phyloP scores from a whole-genome alignment of 2,888 invertebrate genomes.

The Drepanosiphum platanoidis region DNA sequence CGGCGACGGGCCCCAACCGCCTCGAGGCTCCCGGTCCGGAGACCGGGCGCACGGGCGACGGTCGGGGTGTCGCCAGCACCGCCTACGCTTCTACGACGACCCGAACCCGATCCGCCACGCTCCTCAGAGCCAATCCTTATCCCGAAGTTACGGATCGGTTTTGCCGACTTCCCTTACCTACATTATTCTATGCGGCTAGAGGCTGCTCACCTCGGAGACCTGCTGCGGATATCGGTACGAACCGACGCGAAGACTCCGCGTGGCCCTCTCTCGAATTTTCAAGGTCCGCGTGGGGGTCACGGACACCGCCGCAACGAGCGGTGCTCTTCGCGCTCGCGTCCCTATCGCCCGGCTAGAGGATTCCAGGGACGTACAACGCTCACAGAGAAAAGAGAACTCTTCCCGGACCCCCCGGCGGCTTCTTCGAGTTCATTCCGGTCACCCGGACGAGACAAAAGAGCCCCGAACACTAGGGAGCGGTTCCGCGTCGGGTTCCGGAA shows the following conservation, averaged over 20 bases:
- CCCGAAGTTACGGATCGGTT: constrained; percentile 75
- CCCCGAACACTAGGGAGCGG: too few relatives aligned
- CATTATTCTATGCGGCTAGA: constrained; percentile 76
- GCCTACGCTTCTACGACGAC: constrained; percentile 68
- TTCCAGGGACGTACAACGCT: too few relatives aligned
- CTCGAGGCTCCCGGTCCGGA: constrained; percentile 68
- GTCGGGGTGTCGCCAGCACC: constrained; percentile 73
- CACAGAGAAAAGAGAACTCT: too few relatives aligned
- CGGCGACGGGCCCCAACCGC: constrained; percentile 34
- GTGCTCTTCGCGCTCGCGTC: constrained; percentile 68
- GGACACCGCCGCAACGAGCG: constrained; percentile 69
- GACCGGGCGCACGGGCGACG: constrained; percentile 73
- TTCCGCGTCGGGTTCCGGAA: too few relatives aligned
- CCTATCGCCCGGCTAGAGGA: too few relatives aligned
- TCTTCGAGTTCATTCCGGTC: too few relatives aligned
- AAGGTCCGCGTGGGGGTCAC: constrained; percentile 68
- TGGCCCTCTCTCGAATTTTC: constrained; percentile 67
- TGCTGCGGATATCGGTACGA: constrained; percentile 80
- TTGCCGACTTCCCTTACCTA: constrained; percentile 78
- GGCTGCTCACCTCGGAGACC: constrained; percentile 79
- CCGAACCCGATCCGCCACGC: constrained; percentile 73
- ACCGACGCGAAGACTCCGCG: constrained; percentile 68
- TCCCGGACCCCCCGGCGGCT: too few relatives aligned
- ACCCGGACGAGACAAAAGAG: too few relatives aligned
- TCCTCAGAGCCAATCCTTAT: constrained; percentile 81